Conservation (phyloP, 2,113 vertebrate species). For the Gadus chalcogrammus region DNA sequence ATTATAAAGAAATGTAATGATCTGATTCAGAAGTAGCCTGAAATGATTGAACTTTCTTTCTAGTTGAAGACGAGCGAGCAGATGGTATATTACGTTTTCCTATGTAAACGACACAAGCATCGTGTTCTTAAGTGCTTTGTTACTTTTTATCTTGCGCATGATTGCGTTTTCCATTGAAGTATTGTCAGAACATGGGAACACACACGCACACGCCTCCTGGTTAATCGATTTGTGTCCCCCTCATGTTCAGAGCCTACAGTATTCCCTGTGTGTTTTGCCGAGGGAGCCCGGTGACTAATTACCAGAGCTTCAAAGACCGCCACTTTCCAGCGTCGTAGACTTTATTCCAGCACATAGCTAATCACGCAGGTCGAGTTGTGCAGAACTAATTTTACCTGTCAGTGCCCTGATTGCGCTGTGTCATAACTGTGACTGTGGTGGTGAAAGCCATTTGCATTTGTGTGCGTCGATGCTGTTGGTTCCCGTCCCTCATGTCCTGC, state of each 20-base stretch:
- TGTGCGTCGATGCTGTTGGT: no score
- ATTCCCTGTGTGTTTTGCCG: slow-evolving; percentile 39
- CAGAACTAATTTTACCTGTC: slow-evolving; percentile 50
- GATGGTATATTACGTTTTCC: no score
- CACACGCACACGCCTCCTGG: slow-evolving; percentile 55
- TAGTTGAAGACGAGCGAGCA: no score
- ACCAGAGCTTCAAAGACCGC: slow-evolving; percentile 8
- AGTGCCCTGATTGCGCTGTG: slow-evolving; percentile 51
- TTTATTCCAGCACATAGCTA: slow-evolving; percentile 33
- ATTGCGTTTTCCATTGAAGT: slow-evolving; percentile 62
- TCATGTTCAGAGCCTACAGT: slow-evolving; percentile 56
- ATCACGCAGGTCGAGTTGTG: slow-evolving; percentile 35
- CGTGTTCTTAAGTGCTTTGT: slow-evolving; percentile 15
- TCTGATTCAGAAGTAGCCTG: no score
- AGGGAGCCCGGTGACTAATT: slow-evolving; percentile 35
- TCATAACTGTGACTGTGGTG: background rate
- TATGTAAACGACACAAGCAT: slow-evolving; percentile 15
- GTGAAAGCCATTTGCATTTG: no score
- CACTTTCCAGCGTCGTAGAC: slow-evolving; percentile 27
- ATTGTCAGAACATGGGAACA: slow-evolving; percentile 43
- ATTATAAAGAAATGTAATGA: no score
- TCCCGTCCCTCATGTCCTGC: no score
- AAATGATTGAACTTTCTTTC: no score
- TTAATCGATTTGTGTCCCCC: slow-evolving; percentile 56
- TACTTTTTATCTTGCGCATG: slow-evolving; percentile 47